Evolutionary conservation across 2,797 vertebrate species (phyloP), one percentile per base, ranked within the genome.

Genomic region (Sebastes aleutianus): DNA sequence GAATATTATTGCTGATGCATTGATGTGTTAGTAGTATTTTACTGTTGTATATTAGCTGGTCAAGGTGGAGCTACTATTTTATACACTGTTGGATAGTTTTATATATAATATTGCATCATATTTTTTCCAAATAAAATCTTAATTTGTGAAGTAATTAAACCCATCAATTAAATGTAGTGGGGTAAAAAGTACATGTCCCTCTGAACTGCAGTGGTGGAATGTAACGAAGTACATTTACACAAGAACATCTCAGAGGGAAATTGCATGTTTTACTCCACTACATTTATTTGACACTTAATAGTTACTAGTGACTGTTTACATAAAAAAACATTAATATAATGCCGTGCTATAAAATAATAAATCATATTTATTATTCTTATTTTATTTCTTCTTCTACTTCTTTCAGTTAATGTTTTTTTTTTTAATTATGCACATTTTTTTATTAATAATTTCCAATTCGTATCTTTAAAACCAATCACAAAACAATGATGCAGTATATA

Each of bases 121-220:
- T 34, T 34, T 0, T 0, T 50, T 20, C 3, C 0, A 20, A 0
- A 20, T 50, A 50, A 50, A 50, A 50, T 50, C 47, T 0, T 47
- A 47, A 47, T 47, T 39, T 39, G 36, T 39, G 36, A 39, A 39
- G 36, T 39, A 39, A 14, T 0, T 14, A 14, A 39, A 39, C 0
- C 36, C 13, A 0, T 39, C 47, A 50, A 50, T 20, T 50, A 20
- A 20, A 59, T 27, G 26, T 27, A 58, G 26, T 58, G 58, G 58
- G 16, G 26, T 29, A 29, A 29, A 59, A 18, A 29, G 62, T 64
- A 43, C 36, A 43, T 36, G 26, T 65, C 34, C 14, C 36, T 2
- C 3, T 27, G 22, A 47, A 50, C 3, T 66, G 36, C 24, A 6
- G 22, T 26, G 13, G 64, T 56, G 54, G 54, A 24, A 56, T 56